Evolutionary conservation across 2,797 vertebrate species (phyloP).

Genomic region (Sebastes umbrosus): DNA sequence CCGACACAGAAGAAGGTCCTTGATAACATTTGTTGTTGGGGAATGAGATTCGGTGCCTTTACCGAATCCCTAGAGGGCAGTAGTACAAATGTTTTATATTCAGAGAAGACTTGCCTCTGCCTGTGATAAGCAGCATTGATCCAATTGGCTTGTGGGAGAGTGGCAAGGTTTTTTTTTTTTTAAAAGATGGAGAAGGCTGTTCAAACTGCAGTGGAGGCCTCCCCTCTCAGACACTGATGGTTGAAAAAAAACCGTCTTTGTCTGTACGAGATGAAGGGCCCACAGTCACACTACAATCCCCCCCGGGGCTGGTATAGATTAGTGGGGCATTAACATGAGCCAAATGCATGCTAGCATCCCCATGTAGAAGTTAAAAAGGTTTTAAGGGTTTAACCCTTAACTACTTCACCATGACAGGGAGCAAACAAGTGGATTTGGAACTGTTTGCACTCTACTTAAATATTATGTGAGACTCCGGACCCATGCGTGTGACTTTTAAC

Average conservation of each 20-base stretch:
- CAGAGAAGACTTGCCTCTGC: constrained; percentile 54
- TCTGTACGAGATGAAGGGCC: constrained; percentile 27
- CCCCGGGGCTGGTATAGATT: constrained; percentile 3
- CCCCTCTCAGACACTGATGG: constrained; percentile 12
- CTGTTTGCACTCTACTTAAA: not conserved
- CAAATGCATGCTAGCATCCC: constrained; percentile 21
- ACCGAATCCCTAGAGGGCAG: constrained; percentile 74
- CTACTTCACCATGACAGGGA: constrained; percentile 1
- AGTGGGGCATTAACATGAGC: constrained; percentile 31
- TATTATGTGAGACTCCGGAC: not conserved
- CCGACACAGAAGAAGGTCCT: constrained; percentile 53
- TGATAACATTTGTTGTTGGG: constrained; percentile 67
- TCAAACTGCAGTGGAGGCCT: constrained; percentile 25
- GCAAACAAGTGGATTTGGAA: constrained; percentile 28
- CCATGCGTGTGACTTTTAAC: not conserved
- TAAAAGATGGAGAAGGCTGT: constrained; percentile 17
- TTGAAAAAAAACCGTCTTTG: constrained; percentile 7
- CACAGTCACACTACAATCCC: constrained; percentile 35
- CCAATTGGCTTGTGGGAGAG: constrained; percentile 55
- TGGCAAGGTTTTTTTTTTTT: constrained; percentile 18
- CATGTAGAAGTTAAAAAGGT: constrained; percentile 12
- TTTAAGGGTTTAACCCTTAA: constrained; percentile 22
- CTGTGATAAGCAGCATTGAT: constrained; percentile 64
- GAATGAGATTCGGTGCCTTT: constrained; percentile 67
- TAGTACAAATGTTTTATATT: constrained; percentile 72